Evolutionary conservation across 2,113 vertebrate species (phyloP).

Genomic region (Channa argus): DNA sequence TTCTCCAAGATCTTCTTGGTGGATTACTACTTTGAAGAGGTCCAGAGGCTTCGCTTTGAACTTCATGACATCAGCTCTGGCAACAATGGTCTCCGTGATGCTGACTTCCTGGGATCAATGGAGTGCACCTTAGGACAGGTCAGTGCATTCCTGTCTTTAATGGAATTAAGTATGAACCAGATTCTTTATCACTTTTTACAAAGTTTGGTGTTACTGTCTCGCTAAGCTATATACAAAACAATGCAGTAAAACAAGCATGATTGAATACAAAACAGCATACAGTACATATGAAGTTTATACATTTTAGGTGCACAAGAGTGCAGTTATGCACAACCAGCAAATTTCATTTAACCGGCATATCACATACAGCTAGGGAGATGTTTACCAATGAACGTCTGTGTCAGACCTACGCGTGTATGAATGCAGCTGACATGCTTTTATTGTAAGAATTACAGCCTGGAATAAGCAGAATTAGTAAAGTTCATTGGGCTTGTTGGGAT

Average conservation of each 20-base stretch:
- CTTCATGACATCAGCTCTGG: slow-evolving; percentile 97
- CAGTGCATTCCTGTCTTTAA: neutral
- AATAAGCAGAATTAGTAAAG: neutral
- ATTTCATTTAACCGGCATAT: slow-evolving; percentile 7
- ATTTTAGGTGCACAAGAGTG: neutral
- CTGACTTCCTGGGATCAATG: slow-evolving; percentile 95
- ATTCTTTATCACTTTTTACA: neutral
- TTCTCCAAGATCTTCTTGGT: slow-evolving; percentile 97
- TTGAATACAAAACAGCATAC: no score
- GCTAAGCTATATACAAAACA: no score
- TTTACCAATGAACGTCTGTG: neutral
- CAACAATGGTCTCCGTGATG: slow-evolving; percentile 96
- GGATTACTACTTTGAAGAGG: slow-evolving; percentile 98
- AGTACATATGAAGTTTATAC: no score
- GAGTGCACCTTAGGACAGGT: slow-evolving; percentile 98
- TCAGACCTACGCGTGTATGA: neutral
- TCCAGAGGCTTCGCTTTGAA: slow-evolving; percentile 95
- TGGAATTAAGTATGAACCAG: neutral
- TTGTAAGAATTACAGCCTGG: neutral
- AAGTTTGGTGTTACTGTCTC: neutral
- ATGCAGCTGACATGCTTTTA: neutral
- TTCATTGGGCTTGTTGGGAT: slow-evolving; percentile 5
- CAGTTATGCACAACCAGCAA: neutral
- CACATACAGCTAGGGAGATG: neutral
- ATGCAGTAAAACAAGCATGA: no score